These are phyloP conservation scores for Artemia sinica DNA, from an alignment of 2,888 invertebrate genomes.

Conservation along the genomic window DNA sequence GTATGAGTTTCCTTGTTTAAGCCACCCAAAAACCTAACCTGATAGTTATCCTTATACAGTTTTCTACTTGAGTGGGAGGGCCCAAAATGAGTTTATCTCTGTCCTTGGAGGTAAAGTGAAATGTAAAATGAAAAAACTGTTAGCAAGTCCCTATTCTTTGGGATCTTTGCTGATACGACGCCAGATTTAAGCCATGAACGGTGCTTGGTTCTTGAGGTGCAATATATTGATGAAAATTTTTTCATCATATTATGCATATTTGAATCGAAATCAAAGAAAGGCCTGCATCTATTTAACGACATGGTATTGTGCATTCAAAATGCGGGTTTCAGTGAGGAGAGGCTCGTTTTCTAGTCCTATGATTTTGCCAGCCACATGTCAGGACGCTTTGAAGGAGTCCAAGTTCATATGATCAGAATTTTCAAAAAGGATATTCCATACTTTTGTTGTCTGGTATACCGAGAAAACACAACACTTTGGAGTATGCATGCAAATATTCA, in stretches of 20 bases:
- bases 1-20: no score
- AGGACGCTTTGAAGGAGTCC: neutral
- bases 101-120: constrained; percentile 9
- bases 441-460: neutral
- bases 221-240: neutral
- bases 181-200: no score
- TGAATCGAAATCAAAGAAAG: constrained; percentile 6
- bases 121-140: neutral
- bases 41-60: neutral
- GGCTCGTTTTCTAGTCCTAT: constrained; percentile 3
- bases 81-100: neutral
- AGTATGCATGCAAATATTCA: neutral
- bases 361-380: constrained; percentile 7
- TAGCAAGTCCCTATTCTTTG: constrained; percentile 1
- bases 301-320: neutral
- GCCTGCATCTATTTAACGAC: neutral
- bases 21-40: no score
- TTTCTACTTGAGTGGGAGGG: neutral
- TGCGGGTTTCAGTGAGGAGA: neutral
- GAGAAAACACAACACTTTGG: neutral
- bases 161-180: neutral
- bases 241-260: neutral
- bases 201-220: neutral
- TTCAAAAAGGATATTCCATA: neutral
- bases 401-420: neutral